A percentile compares a stretch with the other conserved stretches of the same genome.
These are phyloP conservation scores for Eupithecia exiguata DNA, from an alignment of 2,888 invertebrate species.

Conservation along the genomic window DNA sequence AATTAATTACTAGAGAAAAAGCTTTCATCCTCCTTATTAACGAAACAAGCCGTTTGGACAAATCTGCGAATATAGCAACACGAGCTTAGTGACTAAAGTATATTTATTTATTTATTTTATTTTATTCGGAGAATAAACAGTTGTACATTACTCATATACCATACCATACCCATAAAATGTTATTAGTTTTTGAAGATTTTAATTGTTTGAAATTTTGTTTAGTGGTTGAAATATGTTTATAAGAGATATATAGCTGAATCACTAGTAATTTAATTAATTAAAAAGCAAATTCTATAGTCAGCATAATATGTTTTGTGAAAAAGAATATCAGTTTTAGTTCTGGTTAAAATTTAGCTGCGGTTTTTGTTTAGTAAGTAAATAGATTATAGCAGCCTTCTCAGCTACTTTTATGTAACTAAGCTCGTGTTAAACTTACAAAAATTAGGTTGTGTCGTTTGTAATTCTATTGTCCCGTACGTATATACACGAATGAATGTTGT, in stretches of 20 bases:
- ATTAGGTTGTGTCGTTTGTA: constrained; percentile 67
- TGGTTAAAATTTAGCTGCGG: too few relatives aligned
- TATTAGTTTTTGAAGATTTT: not conserved
- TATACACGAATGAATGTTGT: constrained; percentile 63
- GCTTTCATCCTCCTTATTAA: constrained; percentile 22
- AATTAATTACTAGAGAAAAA: constrained; percentile 28
- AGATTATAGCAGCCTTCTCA: not conserved
- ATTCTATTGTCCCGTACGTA: constrained; percentile 57
- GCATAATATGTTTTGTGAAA: too few relatives aligned
- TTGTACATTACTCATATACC: too few relatives aligned
- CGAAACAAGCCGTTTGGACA: constrained; percentile 32
- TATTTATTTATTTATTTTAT: too few relatives aligned
- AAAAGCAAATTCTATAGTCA: too few relatives aligned
- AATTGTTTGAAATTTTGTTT: not conserved
- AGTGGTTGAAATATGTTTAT: too few relatives aligned
- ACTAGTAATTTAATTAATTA: too few relatives aligned
- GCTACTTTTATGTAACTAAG: not conserved
- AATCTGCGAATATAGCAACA: constrained; percentile 38
- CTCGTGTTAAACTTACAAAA: constrained; percentile 31
- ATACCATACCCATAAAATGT: too few relatives aligned
- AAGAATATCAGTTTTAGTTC: too few relatives aligned
- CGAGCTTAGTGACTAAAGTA: constrained; percentile 8
- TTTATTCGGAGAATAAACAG: too few relatives aligned
- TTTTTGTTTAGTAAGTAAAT: too few relatives aligned
- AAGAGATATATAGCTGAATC: too few relatives aligned